phyloP scores from a whole-genome alignment of 2,888 invertebrate genomes.

The Nipponacmea schrenckii region DNA sequence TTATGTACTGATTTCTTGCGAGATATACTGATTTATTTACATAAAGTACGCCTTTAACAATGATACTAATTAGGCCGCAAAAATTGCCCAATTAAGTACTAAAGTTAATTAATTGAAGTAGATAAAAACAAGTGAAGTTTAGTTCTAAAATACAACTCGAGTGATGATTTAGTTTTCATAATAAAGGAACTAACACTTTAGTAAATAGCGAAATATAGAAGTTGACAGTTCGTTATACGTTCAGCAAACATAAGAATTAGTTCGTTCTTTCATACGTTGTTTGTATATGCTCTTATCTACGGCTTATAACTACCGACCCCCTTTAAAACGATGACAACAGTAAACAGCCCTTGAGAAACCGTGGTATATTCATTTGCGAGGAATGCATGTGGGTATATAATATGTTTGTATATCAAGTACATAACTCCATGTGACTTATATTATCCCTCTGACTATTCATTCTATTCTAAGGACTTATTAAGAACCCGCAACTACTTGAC shows the following conservation, averaged over 20 bases:
- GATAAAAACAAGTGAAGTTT: background rate
- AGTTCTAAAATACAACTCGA: background rate
- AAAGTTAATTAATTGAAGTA: background rate
- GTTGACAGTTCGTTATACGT: background rate
- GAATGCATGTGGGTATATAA: too few relatives aligned
- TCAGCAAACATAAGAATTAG: constrained; percentile 1
- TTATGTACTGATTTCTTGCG: background rate
- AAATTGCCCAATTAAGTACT: background rate
- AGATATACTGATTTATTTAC: background rate
- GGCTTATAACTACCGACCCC: background rate
- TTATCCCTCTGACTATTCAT: too few relatives aligned
- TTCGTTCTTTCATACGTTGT: background rate
- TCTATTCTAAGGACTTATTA: too few relatives aligned
- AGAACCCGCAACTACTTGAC: too few relatives aligned
- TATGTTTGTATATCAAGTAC: too few relatives aligned
- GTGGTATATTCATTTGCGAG: too few relatives aligned
- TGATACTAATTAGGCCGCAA: background rate
- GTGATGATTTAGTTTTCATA: too few relatives aligned
- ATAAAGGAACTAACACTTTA: background rate
- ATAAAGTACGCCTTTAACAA: background rate
- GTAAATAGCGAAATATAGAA: background rate
- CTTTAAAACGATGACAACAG: too few relatives aligned
- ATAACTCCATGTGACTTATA: too few relatives aligned
- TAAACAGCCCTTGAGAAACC: too few relatives aligned
- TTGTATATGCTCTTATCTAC: background rate